phyloP scores from a whole-genome alignment of 2,888 invertebrate species.

The Drosophila crucigera region DNA sequence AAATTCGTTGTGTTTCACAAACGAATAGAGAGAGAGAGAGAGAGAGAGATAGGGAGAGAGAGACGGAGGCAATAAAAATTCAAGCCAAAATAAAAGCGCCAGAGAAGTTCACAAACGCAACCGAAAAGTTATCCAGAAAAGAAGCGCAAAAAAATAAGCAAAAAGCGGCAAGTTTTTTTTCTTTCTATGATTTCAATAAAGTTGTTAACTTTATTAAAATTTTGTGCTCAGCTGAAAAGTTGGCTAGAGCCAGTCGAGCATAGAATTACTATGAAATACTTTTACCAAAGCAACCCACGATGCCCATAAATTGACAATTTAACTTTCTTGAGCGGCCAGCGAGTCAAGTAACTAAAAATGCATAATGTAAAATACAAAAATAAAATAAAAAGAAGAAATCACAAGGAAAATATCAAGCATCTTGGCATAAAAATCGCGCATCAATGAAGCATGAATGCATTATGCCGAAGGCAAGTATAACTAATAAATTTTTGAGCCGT shows the following conservation, averaged over 20 bases:
- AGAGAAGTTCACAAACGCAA: constrained; percentile 59
- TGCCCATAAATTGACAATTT: constrained; percentile 78
- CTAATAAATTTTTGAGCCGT: constrained; percentile 69
- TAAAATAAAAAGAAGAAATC: background rate
- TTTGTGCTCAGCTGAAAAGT: constrained; percentile 73
- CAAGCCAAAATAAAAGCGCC: constrained; percentile 48
- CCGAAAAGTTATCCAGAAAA: constrained; percentile 60
- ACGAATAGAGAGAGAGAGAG: constrained; percentile 6
- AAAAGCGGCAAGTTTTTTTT: constrained; percentile 39
- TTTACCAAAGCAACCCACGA: constrained; percentile 68
- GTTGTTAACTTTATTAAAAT: constrained; percentile 80
- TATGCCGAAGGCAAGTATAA: constrained; percentile 68
- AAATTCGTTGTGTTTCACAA: constrained; percentile 26
- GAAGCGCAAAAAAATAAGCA: constrained; percentile 5
- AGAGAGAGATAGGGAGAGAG: constrained; percentile 7
- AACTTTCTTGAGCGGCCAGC: constrained; percentile 57
- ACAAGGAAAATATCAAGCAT: constrained; percentile 43
- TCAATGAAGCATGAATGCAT: constrained; percentile 76
- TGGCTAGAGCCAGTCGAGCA: constrained; percentile 74
- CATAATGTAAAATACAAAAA: constrained; percentile 12
- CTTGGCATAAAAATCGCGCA: constrained; percentile 65
- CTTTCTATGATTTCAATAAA: constrained; percentile 77
- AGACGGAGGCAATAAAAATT: constrained; percentile 50
- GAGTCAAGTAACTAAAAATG: constrained; percentile 55
- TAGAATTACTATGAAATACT: constrained; percentile 80